Evolutionary conservation across 2,797 vertebrate genomes (phyloP), one percentile per base, ranked within the genome.

Genomic region (Acipenser oxyrinchus): DNA sequence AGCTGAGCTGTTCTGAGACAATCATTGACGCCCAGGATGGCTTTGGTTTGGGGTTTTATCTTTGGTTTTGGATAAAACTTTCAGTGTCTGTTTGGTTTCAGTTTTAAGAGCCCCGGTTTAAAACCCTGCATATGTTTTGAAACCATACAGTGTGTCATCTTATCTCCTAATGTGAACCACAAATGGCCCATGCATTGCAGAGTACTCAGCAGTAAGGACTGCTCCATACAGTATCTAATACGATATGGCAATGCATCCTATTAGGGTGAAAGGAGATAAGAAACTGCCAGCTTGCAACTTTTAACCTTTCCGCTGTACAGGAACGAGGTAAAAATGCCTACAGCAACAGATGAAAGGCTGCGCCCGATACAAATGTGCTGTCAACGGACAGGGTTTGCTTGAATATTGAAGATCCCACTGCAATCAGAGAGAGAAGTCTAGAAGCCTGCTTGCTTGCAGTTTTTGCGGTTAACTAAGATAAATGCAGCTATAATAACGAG

Each of bases 401-500:
- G 52, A 51, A 52, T 60, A 62, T 63, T 67, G 69, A 67, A 59
- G 60, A 48, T 1, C 49, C 2, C 63, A 48, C 55, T 10, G 23
- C 58, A 53, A 60, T 48, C 65, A 63, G 61, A 12, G 49, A 65
- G 23, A 4, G 48, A 23, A 58, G 69, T 37, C 55, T n/a, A 37
- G 8, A 10, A 23, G 49, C 55, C 53, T 62, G 49, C 48, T 10
- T 51, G 64, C 66, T 18, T 18, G 15, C 15, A 64, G n/a, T 66
- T 69, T 67, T 63, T n/a, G 67, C 11, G 51, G 49, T 57, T 73
- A 69, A 77, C 77, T 69, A 77, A 74, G 64, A 75, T 72, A 69
- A 75, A 67, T 51, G 51, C 7, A 70, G 69, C 66, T 62, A 58
- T 10, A 62, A 10, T 18, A 67, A 48, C 55, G 48, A 63, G 13